Conservation (phyloP, 2,888 invertebrate genomes). For the Phragmatobia fuliginosa region DNA sequence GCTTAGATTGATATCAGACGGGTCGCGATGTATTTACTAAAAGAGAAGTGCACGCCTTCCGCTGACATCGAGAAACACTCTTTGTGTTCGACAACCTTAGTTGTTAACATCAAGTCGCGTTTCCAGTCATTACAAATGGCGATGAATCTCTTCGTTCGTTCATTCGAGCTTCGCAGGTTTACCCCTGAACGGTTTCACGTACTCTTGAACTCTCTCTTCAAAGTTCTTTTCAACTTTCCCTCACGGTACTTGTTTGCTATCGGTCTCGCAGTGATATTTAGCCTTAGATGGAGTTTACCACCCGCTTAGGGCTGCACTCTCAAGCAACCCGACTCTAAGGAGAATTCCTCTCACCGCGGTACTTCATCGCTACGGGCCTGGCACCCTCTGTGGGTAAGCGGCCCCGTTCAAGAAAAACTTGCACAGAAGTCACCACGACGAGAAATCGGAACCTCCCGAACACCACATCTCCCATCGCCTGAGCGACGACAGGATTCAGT, state of each 20-base stretch:
- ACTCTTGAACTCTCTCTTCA: constrained; percentile 87
- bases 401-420: constrained; percentile 84
- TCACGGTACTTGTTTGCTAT: constrained; percentile 88
- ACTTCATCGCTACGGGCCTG: constrained; percentile 81
- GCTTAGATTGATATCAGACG: constrained; percentile 78
- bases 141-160: constrained; percentile 2
- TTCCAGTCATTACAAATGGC: constrained; percentile 63
- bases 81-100: constrained; percentile 15
- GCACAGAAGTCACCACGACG: constrained; percentile 63
- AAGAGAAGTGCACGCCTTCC: constrained; percentile 66
- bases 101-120: constrained; percentile 24
- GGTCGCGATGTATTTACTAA: constrained; percentile 85
- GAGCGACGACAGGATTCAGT: constrained; percentile 76
- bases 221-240: constrained; percentile 88
- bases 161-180: constrained; percentile 52
- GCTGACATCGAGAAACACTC: constrained; percentile 20
- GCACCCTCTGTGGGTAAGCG: constrained; percentile 80
- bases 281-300: constrained; percentile 72
- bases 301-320: constrained; percentile 86
- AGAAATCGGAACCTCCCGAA: constrained; percentile 74
- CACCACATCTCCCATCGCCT: constrained; percentile 80
- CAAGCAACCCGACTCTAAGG: constrained; percentile 86
- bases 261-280: constrained; percentile 89
- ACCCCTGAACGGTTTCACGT: constrained; percentile 84
- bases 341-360: constrained; percentile 58